phyloP scores from a whole-genome alignment of 2,797 vertebrate species.

The Carduelis carduelis region DNA sequence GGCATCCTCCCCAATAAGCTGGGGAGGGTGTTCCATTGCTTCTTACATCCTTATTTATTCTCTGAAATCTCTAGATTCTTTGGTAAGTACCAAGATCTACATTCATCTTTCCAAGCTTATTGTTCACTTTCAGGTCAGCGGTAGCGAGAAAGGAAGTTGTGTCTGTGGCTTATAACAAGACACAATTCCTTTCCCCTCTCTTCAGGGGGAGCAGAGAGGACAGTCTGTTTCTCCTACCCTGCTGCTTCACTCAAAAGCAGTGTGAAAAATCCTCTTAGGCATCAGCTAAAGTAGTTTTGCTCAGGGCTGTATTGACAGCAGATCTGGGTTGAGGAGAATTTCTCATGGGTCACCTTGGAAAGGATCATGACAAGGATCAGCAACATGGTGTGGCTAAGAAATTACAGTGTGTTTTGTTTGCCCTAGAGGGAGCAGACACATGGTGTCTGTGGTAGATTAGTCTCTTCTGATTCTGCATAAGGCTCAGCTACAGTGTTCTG shows the following conservation, averaged over 20 bases:
- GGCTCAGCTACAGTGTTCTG: background rate
- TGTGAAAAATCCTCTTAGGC: background rate
- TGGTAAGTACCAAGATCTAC: background rate
- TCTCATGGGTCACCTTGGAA: background rate
- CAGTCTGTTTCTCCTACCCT: background rate
- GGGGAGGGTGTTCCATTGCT: background rate
- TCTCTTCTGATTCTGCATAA: background rate
- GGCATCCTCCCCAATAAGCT: background rate
- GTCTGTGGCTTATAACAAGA: background rate
- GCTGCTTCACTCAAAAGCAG: background rate
- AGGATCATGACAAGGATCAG: background rate
- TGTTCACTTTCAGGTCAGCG: background rate
- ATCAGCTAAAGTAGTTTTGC: fast-evolving
- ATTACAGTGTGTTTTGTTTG: background rate
- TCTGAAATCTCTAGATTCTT: background rate
- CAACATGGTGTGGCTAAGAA: background rate
- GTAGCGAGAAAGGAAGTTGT: background rate
- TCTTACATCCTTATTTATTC: background rate
- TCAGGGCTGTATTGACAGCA: background rate
- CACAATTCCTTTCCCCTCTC: background rate
- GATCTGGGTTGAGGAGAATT: background rate
- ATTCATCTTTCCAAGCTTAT: background rate
- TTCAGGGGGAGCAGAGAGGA: background rate
- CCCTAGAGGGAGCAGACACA: background rate
- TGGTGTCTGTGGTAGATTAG: background rate